A percentile compares a stretch with the other conserved stretches of the same genome.
Conservation (phyloP, 2,888 invertebrate genomes). For the Odontothrips loti region DNA sequence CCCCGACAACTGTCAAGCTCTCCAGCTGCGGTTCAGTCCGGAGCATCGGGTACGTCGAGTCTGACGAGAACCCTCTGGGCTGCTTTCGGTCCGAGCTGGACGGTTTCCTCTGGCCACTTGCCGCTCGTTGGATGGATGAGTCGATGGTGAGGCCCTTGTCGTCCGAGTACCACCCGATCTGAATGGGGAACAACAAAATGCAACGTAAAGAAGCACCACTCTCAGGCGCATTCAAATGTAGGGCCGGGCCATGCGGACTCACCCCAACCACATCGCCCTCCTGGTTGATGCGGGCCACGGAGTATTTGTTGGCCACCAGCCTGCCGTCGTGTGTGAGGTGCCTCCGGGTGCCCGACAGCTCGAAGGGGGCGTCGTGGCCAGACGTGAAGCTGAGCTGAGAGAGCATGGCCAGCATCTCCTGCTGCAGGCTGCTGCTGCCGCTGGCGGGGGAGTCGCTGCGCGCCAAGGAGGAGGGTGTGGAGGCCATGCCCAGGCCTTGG, state of each 20-base stretch:
- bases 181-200: constrained; percentile 30
- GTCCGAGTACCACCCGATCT: constrained; percentile 44
- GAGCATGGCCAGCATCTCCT: constrained; percentile 37
- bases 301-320: constrained; percentile 39
- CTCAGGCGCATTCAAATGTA: no score
- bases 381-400: constrained; percentile 39
- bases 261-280: constrained; percentile 36
- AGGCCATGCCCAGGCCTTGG: neutral
- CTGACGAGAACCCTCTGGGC: neutral
- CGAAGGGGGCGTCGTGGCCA: constrained; percentile 37
- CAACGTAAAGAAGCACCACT: neutral
- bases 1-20: neutral
- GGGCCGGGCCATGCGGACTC: constrained; percentile 14
- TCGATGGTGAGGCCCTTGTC: constrained; percentile 41
- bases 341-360: constrained; percentile 39
- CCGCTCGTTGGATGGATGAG: constrained; percentile 28
- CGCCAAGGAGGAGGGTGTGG: neutral
- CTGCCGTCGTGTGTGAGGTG: constrained; percentile 40
- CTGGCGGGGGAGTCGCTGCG: neutral
- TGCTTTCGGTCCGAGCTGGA: neutral
- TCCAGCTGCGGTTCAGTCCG: neutral
- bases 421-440: constrained; percentile 33
- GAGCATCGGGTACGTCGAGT: neutral
- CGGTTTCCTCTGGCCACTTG: neutral
- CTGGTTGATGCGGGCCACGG: constrained; percentile 37